Conservation (phyloP, 2,888 invertebrate genomes). For the Coelinius sp. region DNA sequence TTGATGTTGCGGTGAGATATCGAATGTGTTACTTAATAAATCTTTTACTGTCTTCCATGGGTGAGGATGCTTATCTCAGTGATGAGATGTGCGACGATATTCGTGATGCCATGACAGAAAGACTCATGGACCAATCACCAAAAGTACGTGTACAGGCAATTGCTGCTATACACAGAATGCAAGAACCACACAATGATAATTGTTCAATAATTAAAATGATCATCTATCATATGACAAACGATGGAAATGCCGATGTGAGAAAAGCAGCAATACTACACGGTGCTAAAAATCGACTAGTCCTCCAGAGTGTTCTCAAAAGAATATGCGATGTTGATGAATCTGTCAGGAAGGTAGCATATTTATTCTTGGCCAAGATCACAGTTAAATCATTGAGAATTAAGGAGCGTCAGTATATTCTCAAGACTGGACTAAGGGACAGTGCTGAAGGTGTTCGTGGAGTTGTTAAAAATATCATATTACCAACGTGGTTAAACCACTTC, state of each 20-base stretch:
- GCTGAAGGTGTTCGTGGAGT: slow-evolving; percentile 72
- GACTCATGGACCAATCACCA: slow-evolving; percentile 80
- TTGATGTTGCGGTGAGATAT: slow-evolving; percentile 76
- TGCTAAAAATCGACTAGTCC: slow-evolving; percentile 80
- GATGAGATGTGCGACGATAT: slow-evolving; percentile 83
- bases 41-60: slow-evolving; percentile 81
- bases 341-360: slow-evolving; percentile 77
- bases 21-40: slow-evolving; percentile 85
- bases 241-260: slow-evolving; percentile 84
- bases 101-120: slow-evolving; percentile 78
- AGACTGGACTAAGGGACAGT: slow-evolving; percentile 77
- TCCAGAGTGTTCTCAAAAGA: slow-evolving; percentile 80
- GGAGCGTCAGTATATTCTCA: slow-evolving; percentile 76
- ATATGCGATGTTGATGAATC: slow-evolving; percentile 84
- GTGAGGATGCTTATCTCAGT: slow-evolving; percentile 83
- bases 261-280: slow-evolving; percentile 81
- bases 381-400: slow-evolving; percentile 76
- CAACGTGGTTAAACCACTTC: slow-evolving; percentile 83
- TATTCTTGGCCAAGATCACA: slow-evolving; percentile 72
- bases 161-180: slow-evolving; percentile 82
- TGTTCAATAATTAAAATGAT: slow-evolving; percentile 84
- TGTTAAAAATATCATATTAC: slow-evolving; percentile 75
- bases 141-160: slow-evolving; percentile 87
- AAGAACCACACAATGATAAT: slow-evolving; percentile 82
- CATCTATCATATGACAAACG: slow-evolving; percentile 80